Percentiles rank a stretch among this genome's conserved stretches.
phyloP scores from a whole-genome alignment of 2,113 vertebrate genomes.

The Tupaia tana region DNA sequence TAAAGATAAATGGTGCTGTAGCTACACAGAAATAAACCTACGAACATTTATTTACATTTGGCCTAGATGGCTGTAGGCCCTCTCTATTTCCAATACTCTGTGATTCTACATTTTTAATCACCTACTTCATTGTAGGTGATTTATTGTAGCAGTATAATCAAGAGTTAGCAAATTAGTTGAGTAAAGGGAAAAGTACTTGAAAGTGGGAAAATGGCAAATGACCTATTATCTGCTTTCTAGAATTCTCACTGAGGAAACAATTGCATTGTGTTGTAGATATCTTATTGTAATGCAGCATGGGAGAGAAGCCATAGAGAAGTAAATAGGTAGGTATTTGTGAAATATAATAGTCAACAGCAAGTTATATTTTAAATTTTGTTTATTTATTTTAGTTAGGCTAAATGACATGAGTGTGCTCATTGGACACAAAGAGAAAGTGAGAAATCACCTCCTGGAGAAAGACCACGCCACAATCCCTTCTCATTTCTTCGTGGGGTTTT shows the following conservation, averaged over 20 bases:
- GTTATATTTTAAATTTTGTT: not conserved
- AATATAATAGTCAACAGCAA: not conserved
- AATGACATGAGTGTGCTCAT: too few species aligned
- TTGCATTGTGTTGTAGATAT: not conserved
- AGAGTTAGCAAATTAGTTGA: not conserved
- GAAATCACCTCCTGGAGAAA: too few species aligned
- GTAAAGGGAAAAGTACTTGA: not conserved
- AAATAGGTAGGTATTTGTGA: not conserved
- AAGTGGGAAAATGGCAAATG: not conserved
- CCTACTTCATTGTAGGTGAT: not conserved
- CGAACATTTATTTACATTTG: not conserved
- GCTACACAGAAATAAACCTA: constrained; percentile 29
- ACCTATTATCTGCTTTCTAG: not conserved
- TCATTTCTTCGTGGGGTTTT: too few species aligned
- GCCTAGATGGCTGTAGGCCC: not conserved
- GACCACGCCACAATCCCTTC: too few species aligned
- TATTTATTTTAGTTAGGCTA: too few species aligned
- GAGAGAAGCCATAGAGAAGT: not conserved
- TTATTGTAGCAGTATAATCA: not conserved
- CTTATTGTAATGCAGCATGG: not conserved
- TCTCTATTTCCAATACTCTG: not conserved
- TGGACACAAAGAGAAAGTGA: too few species aligned
- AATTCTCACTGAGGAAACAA: not conserved
- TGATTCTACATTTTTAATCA: constrained; percentile 51
- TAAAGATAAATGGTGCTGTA: not conserved